Evolutionary conservation across 1,140 invertebrate genomes (phyloP), one percentile per base, ranked within the genome.

Genomic region (Conopomorpha cramerella): DNA sequence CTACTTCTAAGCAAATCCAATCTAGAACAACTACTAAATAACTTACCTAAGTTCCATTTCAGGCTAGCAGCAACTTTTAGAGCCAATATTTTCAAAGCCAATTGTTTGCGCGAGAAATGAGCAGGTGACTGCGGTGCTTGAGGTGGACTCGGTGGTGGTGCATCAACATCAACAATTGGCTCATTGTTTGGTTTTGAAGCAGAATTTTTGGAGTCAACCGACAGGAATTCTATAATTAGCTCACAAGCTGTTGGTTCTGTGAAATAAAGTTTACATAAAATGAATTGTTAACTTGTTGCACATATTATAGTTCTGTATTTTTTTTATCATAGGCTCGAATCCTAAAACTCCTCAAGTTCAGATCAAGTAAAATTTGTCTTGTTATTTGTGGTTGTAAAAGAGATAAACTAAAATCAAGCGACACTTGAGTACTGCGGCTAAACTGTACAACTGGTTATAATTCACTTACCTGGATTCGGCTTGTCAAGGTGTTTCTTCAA

Each of bases 211-310:
- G 84, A 81, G 36, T 87, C 84, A 49, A 89, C 90, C 35, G 84
- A 83, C 36, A 93, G 80, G 57, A 96, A 95, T 76, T 93, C 92
- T 36, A 89, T 85, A 34, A 96, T 91, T n/a, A 96, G 62, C 39
- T 94, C 90, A 34, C 86, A 85, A 23, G 91, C 80, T 30, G 84
- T 81, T 16, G 92, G 92, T 79, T 93, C 92, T 93, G 57, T n/a
- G n/a, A n/a, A n/a, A n/a, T n/a, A n/a, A n/a, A n/a, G n/a, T n/a
- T n/a, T n/a, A n/a, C n/a, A n/a, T n/a, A n/a, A n/a, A n/a, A n/a
- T n/a, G n/a, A n/a, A n/a, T n/a, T n/a, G n/a, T n/a, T n/a, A n/a
- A n/a, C n/a, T n/a, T n/a, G n/a, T n/a, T n/a, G n/a, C n/a, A n/a
- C n/a, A n/a, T n/a, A n/a, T n/a, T n/a, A n/a, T n/a, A n/a, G n/a